Base-by-base conservation (phyloP, 2,113 vertebrate genomes). In the Callipepla squamata region DNA sequence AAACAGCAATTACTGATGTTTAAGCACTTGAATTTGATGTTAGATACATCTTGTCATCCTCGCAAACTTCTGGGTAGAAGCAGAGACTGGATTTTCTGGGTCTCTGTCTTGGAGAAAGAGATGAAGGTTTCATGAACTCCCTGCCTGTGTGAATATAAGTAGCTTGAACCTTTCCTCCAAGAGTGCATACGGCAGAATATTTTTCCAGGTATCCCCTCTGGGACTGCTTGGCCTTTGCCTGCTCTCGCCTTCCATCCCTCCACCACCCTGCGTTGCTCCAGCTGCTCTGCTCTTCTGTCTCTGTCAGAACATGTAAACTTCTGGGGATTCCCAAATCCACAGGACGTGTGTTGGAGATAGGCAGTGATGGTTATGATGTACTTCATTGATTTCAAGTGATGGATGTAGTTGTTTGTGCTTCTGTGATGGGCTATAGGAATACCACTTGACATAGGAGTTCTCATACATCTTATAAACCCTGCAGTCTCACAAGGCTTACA, bases 351-450 rank as follows among this genome's bases (percentile, higher is more conserved):
- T 69, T 85, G 45, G 59, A 85, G 82, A 19, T 63, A 34, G 34
- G 44, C 40, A 34, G 28, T 55, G 65, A 78, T 70, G 72, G 42
- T 19, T 80, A 87, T 90, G 79, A 89, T 78, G 79, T 70, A 63
- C 4, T 0, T 87, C 82, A 80, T 53, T 81, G 82, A 90, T 90
- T 92, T 92, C 42, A 76, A 82, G 76, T 95, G 79, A 94, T 87
- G 78, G 85, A 92, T 92, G 58, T 48, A 82, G 84, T 68, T 92
- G 30, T 86, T 80, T 79, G 80, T 92, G 74, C 65, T 92, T 78
- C 67, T 89, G 44, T 76, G 74, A 90, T 67, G 87, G 57, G 42
- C 92, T 92, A 75, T 84, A 92, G 88, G 74, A 85, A 92, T 92
- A 84, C 82, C 82, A 80, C 53, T 57, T 82, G 74, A 73, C 69